Evolutionary conservation across 1,140 invertebrate genomes (phyloP).

Genomic region (Apis laboriosa): DNA sequence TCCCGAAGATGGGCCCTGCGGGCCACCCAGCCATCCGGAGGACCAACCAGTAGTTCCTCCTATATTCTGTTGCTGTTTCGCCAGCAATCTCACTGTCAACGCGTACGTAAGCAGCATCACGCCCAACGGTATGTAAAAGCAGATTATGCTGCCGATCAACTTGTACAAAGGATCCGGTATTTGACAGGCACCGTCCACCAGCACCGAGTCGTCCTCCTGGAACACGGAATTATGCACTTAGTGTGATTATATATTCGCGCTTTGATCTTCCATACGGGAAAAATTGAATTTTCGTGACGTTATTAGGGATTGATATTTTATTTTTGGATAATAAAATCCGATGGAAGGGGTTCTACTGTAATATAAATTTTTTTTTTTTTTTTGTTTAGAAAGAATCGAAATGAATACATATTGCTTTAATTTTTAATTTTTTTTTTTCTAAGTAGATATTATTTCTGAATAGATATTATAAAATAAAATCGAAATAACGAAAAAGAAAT

Average conservation of each 20-base stretch:
- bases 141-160: conserved; percentile 95
- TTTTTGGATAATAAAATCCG: no score
- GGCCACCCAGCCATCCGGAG: conserved; percentile 83
- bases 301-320: no score
- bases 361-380: no score
- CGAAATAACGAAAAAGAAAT: no score
- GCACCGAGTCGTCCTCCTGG: conserved; percentile 89
- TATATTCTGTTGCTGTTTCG: conserved; percentile 88
- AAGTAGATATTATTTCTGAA: no score
- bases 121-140: conserved; percentile 96
- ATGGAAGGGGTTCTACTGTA: no score
- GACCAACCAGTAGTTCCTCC: conserved; percentile 83
- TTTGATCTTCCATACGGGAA: background rate
- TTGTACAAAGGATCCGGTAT: conserved; percentile 95
- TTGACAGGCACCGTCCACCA: conserved; percentile 90
- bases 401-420: no score
- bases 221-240: conserved; percentile 64
- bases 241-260: no score
- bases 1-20: conserved; percentile 81
- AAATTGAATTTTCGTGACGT: background rate
- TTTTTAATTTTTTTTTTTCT: no score
- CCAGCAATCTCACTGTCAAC: conserved; percentile 92
- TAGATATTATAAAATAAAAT: no score
- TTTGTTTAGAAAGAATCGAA: no score
- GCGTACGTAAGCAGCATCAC: conserved; percentile 97